Evolutionary conservation across 2,888 invertebrate species (phyloP).

Genomic region (Boloria selene): DNA sequence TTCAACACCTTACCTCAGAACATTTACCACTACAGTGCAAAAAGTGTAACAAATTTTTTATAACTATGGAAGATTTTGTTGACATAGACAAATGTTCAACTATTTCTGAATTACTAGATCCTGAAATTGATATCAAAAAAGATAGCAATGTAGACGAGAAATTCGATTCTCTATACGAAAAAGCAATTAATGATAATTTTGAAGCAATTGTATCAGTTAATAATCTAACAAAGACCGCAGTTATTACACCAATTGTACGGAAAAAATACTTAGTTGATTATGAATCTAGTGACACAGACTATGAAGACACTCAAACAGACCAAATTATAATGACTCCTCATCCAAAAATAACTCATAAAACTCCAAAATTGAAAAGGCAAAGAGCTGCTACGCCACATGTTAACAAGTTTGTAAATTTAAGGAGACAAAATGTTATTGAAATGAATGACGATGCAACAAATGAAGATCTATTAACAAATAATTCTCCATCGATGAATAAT

Average conservation of each 20-base stretch:
- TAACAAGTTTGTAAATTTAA: constrained; percentile 59
- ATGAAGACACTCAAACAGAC: constrained; percentile 46
- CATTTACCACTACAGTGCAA: constrained; percentile 69
- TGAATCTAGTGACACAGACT: constrained; percentile 65
- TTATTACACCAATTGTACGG: constrained; percentile 69
- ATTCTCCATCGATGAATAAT: constrained; percentile 46
- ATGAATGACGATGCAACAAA: constrained; percentile 54
- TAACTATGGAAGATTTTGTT: constrained; percentile 64
- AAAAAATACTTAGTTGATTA: constrained; percentile 70
- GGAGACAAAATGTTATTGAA: constrained; percentile 61
- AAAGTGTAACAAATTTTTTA: constrained; percentile 65
- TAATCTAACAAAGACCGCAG: constrained; percentile 64
- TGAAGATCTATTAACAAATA: constrained; percentile 41
- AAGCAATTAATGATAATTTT: constrained; percentile 54
- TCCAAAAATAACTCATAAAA: constrained; percentile 56
- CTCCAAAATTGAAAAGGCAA: constrained; percentile 57
- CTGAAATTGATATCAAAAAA: constrained; percentile 41
- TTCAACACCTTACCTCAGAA: constrained; percentile 59
- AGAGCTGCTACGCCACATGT: constrained; percentile 68
- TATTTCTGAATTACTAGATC: constrained; percentile 63
- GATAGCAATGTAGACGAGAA: constrained; percentile 55
- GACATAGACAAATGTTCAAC: constrained; percentile 67
- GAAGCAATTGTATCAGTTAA: constrained; percentile 63
- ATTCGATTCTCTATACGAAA: constrained; percentile 68
- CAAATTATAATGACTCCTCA: constrained; percentile 53